Base-by-base conservation (phyloP, 2,888 invertebrate species). In the Harpagoxenus sublaevis region DNA sequence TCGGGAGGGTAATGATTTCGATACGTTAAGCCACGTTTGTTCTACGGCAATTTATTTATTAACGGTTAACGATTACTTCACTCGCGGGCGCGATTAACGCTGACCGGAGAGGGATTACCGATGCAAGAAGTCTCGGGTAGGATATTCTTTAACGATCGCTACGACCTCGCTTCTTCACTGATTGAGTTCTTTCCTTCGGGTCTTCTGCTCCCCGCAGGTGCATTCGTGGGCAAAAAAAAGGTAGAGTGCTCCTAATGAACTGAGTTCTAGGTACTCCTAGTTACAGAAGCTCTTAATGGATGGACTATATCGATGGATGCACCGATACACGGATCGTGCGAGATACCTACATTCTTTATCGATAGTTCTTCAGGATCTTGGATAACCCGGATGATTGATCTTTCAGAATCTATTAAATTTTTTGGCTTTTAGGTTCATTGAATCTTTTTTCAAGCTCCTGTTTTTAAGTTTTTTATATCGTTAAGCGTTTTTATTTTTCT, bases 211-310 rank as follows among this genome's bases (percentile, higher is more conserved):
- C 18, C 68, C 55, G 57, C 78, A 68, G 57, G 57, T 79, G 68
- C 45, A 70, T 57, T 51, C 8, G 45, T 48, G 23, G 35, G n/a
- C 68, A 60, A 79, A 79, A 51, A 45, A 70, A 68, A 51, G 79
- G 23, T n/a, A 18, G 35, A 68, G 70, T 48, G 70, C 57, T 68
- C 23, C 12, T 79, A 79, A 79, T 68, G 79, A 79, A 70, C 42
- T n/a, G 70, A 60, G 35, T 70, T 79, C 79, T 79, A 79, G 79
- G 79, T 79, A 79, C 57, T 60, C 23, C 70, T 60, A 79, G 79
- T 79, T 79, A 57, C 9, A 70, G 35, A 60, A 45, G 57, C 35
- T 39, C 31, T 45, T 70, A 79, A 79, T 68, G 68, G 68, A 79
- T 57, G 65, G 42, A 77, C 28, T n/a, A 15, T 28, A 23, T 35